Conservation (phyloP, 2,113 vertebrate genomes). For the Aegithalos caudatus region DNA sequence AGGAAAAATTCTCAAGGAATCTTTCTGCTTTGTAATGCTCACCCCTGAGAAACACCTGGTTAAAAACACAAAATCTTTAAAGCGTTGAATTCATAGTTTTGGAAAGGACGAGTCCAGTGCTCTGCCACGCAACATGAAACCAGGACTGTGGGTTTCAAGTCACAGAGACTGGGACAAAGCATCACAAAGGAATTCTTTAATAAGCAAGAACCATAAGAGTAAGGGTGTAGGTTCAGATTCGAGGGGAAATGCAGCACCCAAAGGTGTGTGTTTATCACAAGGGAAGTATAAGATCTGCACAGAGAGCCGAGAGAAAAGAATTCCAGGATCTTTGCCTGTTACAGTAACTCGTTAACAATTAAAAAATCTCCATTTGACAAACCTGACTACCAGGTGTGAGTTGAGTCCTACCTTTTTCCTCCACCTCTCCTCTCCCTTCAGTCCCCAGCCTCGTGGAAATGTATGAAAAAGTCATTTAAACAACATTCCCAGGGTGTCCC, state of each 20-base stretch:
- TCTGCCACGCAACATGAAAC: not conserved
- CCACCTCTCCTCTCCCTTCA: not conserved
- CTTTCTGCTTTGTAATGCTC: not conserved
- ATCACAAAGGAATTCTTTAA: not conserved
- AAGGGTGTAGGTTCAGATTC: not conserved
- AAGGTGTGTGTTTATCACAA: not conserved
- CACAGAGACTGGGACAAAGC: not conserved
- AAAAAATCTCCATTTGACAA: not conserved
- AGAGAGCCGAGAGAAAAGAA: not conserved
- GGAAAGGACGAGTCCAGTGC: not conserved
- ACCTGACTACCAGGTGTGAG: not conserved
- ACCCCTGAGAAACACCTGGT: not conserved
- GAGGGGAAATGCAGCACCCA: not conserved
- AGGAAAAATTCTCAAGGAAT: not conserved
- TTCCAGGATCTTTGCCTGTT: not conserved
- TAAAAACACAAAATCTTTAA: not conserved
- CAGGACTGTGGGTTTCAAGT: not conserved
- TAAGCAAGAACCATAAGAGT: not conserved
- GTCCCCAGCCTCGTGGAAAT: not conserved
- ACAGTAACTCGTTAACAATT: fast-evolving
- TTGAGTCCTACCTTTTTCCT: not conserved
- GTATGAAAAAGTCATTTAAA: not conserved
- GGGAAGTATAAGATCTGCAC: not conserved
- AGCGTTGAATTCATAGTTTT: not conserved
- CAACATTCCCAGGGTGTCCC: not conserved